Base-by-base conservation (phyloP, 2,797 vertebrate genomes). In the Carduelis carduelis region DNA sequence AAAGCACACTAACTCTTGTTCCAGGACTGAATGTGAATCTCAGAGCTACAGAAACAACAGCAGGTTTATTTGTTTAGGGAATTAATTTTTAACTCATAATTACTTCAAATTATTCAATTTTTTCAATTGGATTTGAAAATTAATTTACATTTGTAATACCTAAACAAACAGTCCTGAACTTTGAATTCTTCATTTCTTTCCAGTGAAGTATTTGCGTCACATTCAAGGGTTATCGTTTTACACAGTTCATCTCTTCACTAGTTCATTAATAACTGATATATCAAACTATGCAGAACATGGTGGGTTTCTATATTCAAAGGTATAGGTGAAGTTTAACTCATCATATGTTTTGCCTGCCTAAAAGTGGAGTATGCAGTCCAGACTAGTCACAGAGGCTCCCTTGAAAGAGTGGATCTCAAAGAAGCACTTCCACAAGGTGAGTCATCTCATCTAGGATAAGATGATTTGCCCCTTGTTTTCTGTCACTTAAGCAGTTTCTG, bases 1-100 rank as follows among this genome's bases (percentile, higher is more conserved):
- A 95, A 89, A 87, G 28, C 41, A 70, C 2, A 0, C 28, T 56
- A 76, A 68, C 15, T 50, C 28, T 53, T 77, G 13, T 61, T 85
- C 34, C 41, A 85, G 56, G 26, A 66, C 11, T 7, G 16, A 5
- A 44, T 71, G 20, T 32, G 61, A 83, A 57, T 60, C 28, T 55
- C 43, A 80, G 20, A 84, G 15, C 24, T 91, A 78, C 30, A 59
- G 35, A 89, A 95, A 78, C 60, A 37, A 74, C 52, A 83, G 43
- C 32, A 72, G 8, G 37, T 60, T 93, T 90, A 75, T 66, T 82
- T 93, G n/a, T 71, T 75, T 56, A 37, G 39, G 47, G 34, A 92
- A 23, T 46, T 88, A 41, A 56, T 89, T 95, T 86, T 96, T 87
- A 91, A 86, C 37, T 8, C 34, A 34, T 61, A 91, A 83, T 87